These are phyloP conservation scores for Drosophila koepferae DNA, from an alignment of 2,888 invertebrate genomes.

Conservation along the genomic window DNA sequence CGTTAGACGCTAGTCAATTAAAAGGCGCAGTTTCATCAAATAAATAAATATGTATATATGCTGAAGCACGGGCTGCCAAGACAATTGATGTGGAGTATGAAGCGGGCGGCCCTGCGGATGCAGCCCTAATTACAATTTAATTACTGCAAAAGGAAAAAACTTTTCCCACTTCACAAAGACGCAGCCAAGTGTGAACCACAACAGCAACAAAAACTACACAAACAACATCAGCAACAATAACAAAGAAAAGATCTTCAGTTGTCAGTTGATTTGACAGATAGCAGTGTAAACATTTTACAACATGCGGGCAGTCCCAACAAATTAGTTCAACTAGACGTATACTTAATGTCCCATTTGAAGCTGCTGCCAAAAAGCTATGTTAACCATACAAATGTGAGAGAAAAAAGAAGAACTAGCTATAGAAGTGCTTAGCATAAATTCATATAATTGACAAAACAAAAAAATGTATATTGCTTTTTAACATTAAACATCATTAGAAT, in stretches of 20 bases:
- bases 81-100: constrained; percentile 57
- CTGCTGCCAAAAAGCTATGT: constrained; percentile 60
- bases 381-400: constrained; percentile 13
- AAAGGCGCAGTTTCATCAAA: constrained; percentile 31
- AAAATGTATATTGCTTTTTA: constrained; percentile 66
- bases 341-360: constrained; percentile 62
- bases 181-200: constrained; percentile 73
- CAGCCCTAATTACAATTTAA: constrained; percentile 86
- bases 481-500: constrained; percentile 67
- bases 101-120: constrained; percentile 68
- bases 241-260: constrained; percentile 60
- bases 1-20: constrained; percentile 72
- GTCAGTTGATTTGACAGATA: constrained; percentile 83
- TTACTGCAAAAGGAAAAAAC: constrained; percentile 75
- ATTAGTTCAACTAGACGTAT: constrained; percentile 83
- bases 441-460: not conserved
- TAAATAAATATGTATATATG: constrained; percentile 27
- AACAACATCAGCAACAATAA: constrained; percentile 2
- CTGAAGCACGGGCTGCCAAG: constrained; percentile 64
- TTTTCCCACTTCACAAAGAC: constrained; percentile 82
- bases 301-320: constrained; percentile 72
- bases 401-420: not conserved
- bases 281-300: constrained; percentile 76
- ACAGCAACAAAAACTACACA: constrained; percentile 16
- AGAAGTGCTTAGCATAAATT: constrained; percentile 8